Percentiles rank a stretch among this genome's conserved stretches.
phyloP scores from a whole-genome alignment of 2,797 vertebrate genomes.

The Poeciliopsis infans region DNA sequence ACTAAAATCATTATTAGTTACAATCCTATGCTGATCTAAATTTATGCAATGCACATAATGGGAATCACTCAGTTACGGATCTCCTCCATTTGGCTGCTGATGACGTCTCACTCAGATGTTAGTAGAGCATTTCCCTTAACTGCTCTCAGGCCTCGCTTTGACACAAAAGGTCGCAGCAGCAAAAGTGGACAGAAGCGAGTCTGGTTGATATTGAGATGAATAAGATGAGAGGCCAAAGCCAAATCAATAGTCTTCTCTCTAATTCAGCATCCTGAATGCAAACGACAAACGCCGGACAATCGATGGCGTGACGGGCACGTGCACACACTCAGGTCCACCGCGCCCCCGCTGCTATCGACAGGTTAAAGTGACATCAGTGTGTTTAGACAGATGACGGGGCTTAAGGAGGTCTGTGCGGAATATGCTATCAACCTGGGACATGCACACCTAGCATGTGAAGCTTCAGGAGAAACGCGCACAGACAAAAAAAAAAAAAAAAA shows the following conservation, averaged over 20 bases:
- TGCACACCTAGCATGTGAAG: slow-evolving; percentile 44
- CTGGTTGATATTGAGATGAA: slow-evolving; percentile 74
- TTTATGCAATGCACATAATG: neutral
- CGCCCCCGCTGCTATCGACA: slow-evolving; percentile 75
- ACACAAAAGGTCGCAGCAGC: slow-evolving; percentile 26
- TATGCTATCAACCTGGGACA: slow-evolving; percentile 66
- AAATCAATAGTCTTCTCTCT: slow-evolving; percentile 81
- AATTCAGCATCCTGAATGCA: slow-evolving; percentile 82
- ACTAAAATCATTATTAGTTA: no score
- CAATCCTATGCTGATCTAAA: neutral
- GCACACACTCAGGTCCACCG: slow-evolving; percentile 37
- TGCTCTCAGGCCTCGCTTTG: slow-evolving; percentile 16
- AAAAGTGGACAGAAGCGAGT: slow-evolving; percentile 48
- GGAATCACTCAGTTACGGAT: neutral
- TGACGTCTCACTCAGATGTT: neutral
- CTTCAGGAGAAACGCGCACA: slow-evolving; percentile 21
- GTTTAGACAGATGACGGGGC: slow-evolving; percentile 80
- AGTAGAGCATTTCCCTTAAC: slow-evolving; percentile 6
- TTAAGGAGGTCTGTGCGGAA: slow-evolving; percentile 73
- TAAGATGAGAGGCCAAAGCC: slow-evolving; percentile 76
- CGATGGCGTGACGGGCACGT: slow-evolving; percentile 62
- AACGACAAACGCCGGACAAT: slow-evolving; percentile 79
- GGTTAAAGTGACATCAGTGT: slow-evolving; percentile 79
- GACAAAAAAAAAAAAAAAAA: slow-evolving; percentile 11
- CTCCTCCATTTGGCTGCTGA: neutral